Evolutionary conservation across 2,888 invertebrate genomes (phyloP).

Genomic region (Shargacucullia verbasci): DNA sequence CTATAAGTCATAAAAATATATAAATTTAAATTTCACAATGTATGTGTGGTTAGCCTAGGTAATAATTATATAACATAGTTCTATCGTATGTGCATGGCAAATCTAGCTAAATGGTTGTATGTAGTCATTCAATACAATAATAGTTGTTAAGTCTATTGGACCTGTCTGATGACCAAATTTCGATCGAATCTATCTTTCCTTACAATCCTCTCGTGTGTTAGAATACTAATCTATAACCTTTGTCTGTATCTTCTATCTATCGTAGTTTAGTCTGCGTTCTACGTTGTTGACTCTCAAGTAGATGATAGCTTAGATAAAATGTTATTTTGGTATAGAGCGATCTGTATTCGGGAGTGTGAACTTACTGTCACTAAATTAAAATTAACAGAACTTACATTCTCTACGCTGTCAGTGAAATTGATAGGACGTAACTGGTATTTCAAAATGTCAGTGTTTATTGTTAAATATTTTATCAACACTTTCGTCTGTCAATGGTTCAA

Average conservation of each 20-base stretch:
- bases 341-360: slow-evolving; percentile 62
- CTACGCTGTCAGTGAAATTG: slow-evolving; percentile 33
- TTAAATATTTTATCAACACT: background rate
- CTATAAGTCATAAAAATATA: slow-evolving; percentile 70
- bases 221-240: slow-evolving; percentile 67
- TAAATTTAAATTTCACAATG: slow-evolving; percentile 75
- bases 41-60: slow-evolving; percentile 86
- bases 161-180: slow-evolving; percentile 59
- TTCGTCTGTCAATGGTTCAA: background rate
- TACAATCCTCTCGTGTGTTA: slow-evolving; percentile 60
- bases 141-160: slow-evolving; percentile 71
- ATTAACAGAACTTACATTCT: slow-evolving; percentile 59
- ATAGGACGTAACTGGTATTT: slow-evolving; percentile 24
- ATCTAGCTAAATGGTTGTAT: slow-evolving; percentile 86
- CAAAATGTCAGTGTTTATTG: slow-evolving; percentile 13
- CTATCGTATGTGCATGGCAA: slow-evolving; percentile 84
- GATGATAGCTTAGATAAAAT: slow-evolving; percentile 76
- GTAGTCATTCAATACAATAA: slow-evolving; percentile 87
- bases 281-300: slow-evolving; percentile 87
- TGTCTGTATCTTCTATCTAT: slow-evolving; percentile 74
- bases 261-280: slow-evolving; percentile 78
- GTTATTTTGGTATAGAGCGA: slow-evolving; percentile 84
- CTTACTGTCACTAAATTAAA: slow-evolving; percentile 87
- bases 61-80: slow-evolving; percentile 73
- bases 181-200: slow-evolving; percentile 57